Percentiles rank a stretch among this genome's conserved stretches.
These are phyloP conservation scores for Drosophila triauraria DNA, from an alignment of 1,140 invertebrate genomes.

Conservation along the genomic window DNA sequence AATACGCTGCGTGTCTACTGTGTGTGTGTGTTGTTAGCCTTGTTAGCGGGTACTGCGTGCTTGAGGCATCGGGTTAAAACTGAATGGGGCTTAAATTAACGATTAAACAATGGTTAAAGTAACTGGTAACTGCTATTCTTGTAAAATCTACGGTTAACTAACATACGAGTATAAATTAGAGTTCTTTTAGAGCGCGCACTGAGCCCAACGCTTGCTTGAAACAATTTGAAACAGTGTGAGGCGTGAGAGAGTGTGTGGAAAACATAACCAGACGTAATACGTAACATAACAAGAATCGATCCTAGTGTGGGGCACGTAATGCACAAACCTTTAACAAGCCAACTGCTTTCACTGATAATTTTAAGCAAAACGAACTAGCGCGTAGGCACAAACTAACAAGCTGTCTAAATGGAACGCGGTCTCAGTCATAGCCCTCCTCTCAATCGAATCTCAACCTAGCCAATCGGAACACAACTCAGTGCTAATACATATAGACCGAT, in stretches of 20 bases:
- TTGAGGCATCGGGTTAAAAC: constrained; percentile 40
- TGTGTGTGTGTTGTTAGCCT: constrained; percentile 20
- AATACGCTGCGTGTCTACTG: constrained; percentile 56
- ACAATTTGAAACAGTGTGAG: constrained; percentile 46
- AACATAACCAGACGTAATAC: constrained; percentile 55
- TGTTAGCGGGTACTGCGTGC: constrained; percentile 26
- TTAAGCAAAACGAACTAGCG: constrained; percentile 21
- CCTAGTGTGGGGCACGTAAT: constrained; percentile 3
- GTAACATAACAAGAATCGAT: constrained; percentile 59
- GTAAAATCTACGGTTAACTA: constrained; percentile 52
- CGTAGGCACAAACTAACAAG: constrained; percentile 46
- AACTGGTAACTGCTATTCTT: constrained; percentile 41
- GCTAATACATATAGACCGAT: constrained; percentile 65
- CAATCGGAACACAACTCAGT: constrained; percentile 68
- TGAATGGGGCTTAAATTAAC: constrained; percentile 66
- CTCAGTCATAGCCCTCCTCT: constrained; percentile 26
- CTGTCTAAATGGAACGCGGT: constrained; percentile 52
- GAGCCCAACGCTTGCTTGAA: constrained; percentile 52
- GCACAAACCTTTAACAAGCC: constrained; percentile 60
- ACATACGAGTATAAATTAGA: constrained; percentile 58
- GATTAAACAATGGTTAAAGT: constrained; percentile 68
- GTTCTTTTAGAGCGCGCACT: constrained; percentile 52
- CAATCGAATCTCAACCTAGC: constrained; percentile 57
- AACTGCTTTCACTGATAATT: constrained; percentile 42
- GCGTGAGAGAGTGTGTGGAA: constrained; percentile 13